phyloP scores from a whole-genome alignment of 2,888 invertebrate species.

The Sclerodermus sp. region DNA sequence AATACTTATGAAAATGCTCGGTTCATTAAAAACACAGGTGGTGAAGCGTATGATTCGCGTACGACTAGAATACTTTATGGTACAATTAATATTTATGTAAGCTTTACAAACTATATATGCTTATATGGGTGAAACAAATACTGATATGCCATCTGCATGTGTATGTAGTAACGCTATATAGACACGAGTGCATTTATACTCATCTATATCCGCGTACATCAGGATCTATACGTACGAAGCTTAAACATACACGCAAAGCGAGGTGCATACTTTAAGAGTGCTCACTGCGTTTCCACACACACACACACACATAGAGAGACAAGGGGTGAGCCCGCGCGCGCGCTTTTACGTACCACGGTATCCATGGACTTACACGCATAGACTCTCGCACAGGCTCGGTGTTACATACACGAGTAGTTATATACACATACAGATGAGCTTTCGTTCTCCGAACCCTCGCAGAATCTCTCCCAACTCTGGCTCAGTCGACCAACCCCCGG shows the following conservation, averaged over 20 bases:
- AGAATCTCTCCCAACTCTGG: constrained; percentile 27
- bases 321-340: neutral
- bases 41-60: too few relatives aligned
- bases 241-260: constrained; percentile 3
- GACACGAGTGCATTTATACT: too few relatives aligned
- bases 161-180: too few relatives aligned
- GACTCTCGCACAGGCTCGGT: neutral
- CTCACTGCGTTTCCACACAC: neutral
- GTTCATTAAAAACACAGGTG: too few relatives aligned
- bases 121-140: too few relatives aligned
- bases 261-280: neutral
- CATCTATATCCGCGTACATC: too few relatives aligned
- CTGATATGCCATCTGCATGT: too few relatives aligned
- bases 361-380: constrained; percentile 15
- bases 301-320: neutral
- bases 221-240: neutral
- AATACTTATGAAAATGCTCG: too few relatives aligned
- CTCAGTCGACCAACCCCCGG: constrained; percentile 46
- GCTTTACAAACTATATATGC: too few relatives aligned
- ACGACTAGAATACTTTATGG: too few relatives aligned
- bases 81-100: too few relatives aligned
- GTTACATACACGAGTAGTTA: constrained; percentile 1
- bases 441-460: constrained; percentile 38
- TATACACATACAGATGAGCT: constrained; percentile 31
- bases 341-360: neutral